A percentile compares a stretch with the other conserved stretches of the same genome.
phyloP scores from a whole-genome alignment of 2,797 vertebrate species.

The Babyrousa celebensis region DNA sequence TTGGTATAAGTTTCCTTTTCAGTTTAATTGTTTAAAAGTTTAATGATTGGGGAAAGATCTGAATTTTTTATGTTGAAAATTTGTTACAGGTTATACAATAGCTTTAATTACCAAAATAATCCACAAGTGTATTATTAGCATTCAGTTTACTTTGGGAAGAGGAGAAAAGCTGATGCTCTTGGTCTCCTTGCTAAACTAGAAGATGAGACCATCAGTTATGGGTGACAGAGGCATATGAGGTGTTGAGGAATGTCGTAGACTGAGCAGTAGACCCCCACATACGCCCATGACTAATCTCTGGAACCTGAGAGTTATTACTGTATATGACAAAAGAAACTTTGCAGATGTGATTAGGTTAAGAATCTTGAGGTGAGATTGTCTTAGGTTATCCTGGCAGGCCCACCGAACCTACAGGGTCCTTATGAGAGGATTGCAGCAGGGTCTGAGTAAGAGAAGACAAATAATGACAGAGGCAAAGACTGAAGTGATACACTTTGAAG shows the following conservation, averaged over 20 bases:
- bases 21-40: conserved; percentile 47
- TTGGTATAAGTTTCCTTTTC: conserved; percentile 44
- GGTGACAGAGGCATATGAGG: neutral
- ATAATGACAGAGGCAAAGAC: neutral
- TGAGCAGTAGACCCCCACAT: neutral
- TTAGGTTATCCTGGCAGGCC: neutral
- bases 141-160: neutral
- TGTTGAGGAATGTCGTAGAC: neutral
- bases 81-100: conserved; percentile 11
- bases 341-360: neutral
- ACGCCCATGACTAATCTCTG: neutral
- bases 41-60: neutral
- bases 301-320: neutral
- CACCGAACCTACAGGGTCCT: neutral
- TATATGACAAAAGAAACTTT: neutral
- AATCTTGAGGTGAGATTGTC: neutral
- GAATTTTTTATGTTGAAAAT: conserved; percentile 39
- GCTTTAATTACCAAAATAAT: conserved; percentile 16
- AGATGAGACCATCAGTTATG: neutral
- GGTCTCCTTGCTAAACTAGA: neutral
- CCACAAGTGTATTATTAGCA: neutral
- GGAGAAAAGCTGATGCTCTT: neutral
- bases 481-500: neutral
- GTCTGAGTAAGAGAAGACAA: neutral
- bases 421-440: neutral